phyloP scores from a whole-genome alignment of 1,140 invertebrate species.

The Drosophila gunungcola region DNA sequence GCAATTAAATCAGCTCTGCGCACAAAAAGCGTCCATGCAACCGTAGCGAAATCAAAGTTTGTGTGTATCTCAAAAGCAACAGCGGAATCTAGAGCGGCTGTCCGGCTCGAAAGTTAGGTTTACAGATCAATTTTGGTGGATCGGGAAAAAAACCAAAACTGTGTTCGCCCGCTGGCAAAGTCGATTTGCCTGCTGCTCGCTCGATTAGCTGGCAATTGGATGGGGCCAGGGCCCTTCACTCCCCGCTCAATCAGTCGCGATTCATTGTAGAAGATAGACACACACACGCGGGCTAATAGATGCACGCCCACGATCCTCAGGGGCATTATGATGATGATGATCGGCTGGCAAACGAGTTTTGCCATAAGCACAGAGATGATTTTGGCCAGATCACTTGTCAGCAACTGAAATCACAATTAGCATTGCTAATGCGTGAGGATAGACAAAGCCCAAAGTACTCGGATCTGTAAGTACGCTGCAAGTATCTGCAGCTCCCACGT shows the following conservation, averaged over 20 bases:
- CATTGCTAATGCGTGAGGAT: constrained; percentile 71
- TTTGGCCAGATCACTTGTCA: constrained; percentile 72
- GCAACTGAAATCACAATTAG: constrained; percentile 64
- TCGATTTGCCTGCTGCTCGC: constrained; percentile 45
- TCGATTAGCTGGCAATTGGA: constrained; percentile 40
- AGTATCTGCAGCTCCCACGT: constrained; percentile 58
- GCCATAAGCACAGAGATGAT: constrained; percentile 78
- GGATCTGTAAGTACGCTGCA: constrained; percentile 37
- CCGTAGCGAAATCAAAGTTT: constrained; percentile 30
- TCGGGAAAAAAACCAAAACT: constrained; percentile 16
- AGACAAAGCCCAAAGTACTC: constrained; percentile 39
- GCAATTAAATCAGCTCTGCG: constrained; percentile 28
- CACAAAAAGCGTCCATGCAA: constrained; percentile 9
- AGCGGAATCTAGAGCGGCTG: constrained; percentile 22
- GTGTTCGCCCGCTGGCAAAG: constrained; percentile 12
- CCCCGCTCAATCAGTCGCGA: constrained; percentile 10
- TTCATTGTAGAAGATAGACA: constrained; percentile 61
- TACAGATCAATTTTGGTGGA: constrained; percentile 29
- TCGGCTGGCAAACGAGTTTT: constrained; percentile 59
- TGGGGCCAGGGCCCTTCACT: background rate
- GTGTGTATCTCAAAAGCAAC: constrained; percentile 11
- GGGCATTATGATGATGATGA: constrained; percentile 40
- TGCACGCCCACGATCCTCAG: constrained; percentile 73
- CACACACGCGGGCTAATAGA: constrained; percentile 60
- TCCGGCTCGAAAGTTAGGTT: constrained; percentile 12